phyloP scores from a whole-genome alignment of 2,113 vertebrate genomes.

The Bubo scandiacus region DNA sequence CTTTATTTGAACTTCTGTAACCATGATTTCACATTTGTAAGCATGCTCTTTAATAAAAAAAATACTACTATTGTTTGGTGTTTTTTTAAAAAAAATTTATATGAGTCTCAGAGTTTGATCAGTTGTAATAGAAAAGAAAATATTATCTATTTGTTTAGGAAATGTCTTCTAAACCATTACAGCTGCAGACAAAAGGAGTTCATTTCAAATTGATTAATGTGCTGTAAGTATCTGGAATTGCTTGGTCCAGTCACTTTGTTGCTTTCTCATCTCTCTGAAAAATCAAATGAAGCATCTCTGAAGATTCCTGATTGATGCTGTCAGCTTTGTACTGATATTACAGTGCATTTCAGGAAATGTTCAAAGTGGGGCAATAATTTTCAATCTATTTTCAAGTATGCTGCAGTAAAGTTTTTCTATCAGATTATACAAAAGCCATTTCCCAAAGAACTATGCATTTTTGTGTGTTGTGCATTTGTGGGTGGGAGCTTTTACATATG shows the following conservation, averaged over 20 bases:
- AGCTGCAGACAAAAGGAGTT: constrained; percentile 67
- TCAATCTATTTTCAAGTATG: constrained; percentile 52
- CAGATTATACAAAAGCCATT: not conserved
- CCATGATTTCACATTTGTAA: constrained; percentile 60
- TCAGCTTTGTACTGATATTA: constrained; percentile 58
- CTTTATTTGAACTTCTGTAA: constrained; percentile 36
- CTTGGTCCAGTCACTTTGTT: constrained; percentile 66
- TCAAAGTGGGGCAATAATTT: constrained; percentile 56
- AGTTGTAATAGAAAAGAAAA: constrained; percentile 61
- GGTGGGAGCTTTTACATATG: not conserved
- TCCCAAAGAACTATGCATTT: not conserved
- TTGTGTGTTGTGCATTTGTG: constrained; percentile 11
- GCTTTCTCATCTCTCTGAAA: constrained; percentile 70
- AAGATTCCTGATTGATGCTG: constrained; percentile 69
- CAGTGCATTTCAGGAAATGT: constrained; percentile 59
- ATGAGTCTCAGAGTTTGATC: constrained; percentile 51
- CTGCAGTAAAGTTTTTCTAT: constrained; percentile 20
- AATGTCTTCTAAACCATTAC: constrained; percentile 66
- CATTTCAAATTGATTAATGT: constrained; percentile 72
- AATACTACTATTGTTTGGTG: not conserved
- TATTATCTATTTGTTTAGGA: constrained; percentile 67
- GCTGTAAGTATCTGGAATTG: constrained; percentile 70
- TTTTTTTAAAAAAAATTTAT: not conserved
- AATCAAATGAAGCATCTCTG: constrained; percentile 72
- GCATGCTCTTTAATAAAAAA: constrained; percentile 59